phyloP scores from a whole-genome alignment of 2,888 invertebrate genomes.

The Neoitamus cyanurus region DNA sequence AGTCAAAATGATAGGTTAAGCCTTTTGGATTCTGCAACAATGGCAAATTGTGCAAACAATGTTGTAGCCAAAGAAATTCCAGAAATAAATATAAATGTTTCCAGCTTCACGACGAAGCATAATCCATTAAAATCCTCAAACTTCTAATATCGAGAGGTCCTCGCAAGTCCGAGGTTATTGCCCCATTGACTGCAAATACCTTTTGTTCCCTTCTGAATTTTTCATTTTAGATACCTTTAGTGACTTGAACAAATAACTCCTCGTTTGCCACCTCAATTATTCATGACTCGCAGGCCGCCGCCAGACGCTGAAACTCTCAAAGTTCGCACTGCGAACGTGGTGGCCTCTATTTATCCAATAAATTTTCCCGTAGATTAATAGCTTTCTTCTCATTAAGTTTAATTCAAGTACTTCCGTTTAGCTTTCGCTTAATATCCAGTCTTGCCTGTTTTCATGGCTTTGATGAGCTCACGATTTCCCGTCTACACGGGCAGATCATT shows the following conservation, averaged over 20 bases:
- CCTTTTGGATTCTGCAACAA: too few species aligned
- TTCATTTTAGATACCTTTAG: not conserved
- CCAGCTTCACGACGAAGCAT: too few species aligned
- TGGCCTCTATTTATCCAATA: conserved; percentile 49
- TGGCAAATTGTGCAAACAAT: too few species aligned
- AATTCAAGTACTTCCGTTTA: conserved; percentile 50
- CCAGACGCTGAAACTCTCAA: not conserved
- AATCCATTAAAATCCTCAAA: too few species aligned
- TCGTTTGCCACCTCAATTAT: not conserved
- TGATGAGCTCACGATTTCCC: not conserved
- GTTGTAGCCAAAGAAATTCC: too few species aligned
- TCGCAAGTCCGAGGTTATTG: not conserved
- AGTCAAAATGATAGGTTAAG: too few species aligned
- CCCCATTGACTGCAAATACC: not conserved
- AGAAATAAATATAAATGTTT: too few species aligned
- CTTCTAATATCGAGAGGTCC: too few species aligned
- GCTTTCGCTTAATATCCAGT: conserved; percentile 14
- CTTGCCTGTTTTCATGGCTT: not conserved
- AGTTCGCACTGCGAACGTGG: not conserved
- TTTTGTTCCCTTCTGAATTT: not conserved
- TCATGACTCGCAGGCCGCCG: not conserved
- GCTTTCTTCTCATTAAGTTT: conserved; percentile 51
- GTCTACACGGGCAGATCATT: not conserved
- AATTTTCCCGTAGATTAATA: conserved; percentile 50
- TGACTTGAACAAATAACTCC: not conserved